These are phyloP conservation scores for Poeciliopsis turrubarensis DNA, from an alignment of 2,113 vertebrate species.

Conservation along the genomic window DNA sequence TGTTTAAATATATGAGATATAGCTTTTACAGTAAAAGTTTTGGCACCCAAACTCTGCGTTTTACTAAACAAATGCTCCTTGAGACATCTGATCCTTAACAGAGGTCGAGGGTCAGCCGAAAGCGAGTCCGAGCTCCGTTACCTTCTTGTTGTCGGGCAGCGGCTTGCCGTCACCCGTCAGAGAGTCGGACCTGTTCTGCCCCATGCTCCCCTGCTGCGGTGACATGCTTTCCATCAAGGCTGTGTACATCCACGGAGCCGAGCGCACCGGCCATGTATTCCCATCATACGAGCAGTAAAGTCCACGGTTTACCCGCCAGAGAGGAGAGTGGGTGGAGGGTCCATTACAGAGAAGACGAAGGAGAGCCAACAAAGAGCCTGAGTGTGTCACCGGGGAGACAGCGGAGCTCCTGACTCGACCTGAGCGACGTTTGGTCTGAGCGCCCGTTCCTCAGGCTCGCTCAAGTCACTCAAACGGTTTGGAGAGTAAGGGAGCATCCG, in stretches of 20 bases:
- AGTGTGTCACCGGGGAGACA: background rate
- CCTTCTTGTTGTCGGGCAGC: slow-evolving; percentile 69
- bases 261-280: slow-evolving; percentile 45
- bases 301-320: slow-evolving; percentile 57
- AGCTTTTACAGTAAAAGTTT: background rate
- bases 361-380: background rate
- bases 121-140: slow-evolving; percentile 22
- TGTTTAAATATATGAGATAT: no score
- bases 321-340: slow-evolving; percentile 16
- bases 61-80: no score
- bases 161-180: slow-evolving; percentile 59
- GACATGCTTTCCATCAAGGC: slow-evolving; percentile 78
- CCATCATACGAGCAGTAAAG: slow-evolving; percentile 46
- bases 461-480: background rate
- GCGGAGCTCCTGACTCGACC: background rate
- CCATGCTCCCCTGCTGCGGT: slow-evolving; percentile 73
- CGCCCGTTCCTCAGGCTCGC: background rate
- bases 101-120: background rate
- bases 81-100: no score
- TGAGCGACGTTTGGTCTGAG: slow-evolving; percentile 29
- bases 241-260: slow-evolving; percentile 52
- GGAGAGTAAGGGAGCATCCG: slow-evolving; percentile 36
- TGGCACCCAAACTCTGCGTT: no score
- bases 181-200: slow-evolving; percentile 70
- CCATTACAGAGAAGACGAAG: slow-evolving; percentile 40